Base-by-base conservation (phyloP, 2,113 vertebrate species). In the Furnarius figulus region DNA sequence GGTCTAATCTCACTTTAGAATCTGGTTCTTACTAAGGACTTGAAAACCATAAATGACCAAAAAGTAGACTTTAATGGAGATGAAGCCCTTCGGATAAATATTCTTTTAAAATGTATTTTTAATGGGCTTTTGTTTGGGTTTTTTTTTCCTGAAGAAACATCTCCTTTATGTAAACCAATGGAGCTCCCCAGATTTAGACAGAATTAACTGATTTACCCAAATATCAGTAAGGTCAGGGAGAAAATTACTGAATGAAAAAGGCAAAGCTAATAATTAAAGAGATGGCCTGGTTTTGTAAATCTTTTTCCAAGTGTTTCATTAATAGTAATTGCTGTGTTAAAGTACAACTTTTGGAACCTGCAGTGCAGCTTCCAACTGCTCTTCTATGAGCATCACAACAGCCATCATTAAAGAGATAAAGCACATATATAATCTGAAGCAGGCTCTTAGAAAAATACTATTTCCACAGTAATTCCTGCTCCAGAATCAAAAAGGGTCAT, bases 211-310 rank as follows among this genome's bases (percentile, higher is more conserved):
- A 90, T 93, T 92, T 87, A 55, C 28, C 52, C 63, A 83, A 94
- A 70, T 85, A 94, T 90, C 72, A 77, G 44, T 22, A 55, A 89
- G 93, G 91, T 71, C 73, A 95, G 71, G 44, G 74, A 93, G 86
- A 90, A 74, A 91, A 94, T 55, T 62, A 47, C 14, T 71, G 89
- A 94, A 93, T 89, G 72, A 97, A 90, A 96, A 96, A 90, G 66
- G 68, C 18, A 72, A 39, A 83, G 96, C 91, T 97, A 97, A 97
- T 97, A 93, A 97, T 97, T 97, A 97, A 96, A 90, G 67, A 89
- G 78, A 46, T 67, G 55, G 63, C 40, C 50, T 89, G 68, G 25
- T 35, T 97, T 86, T 90, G 96, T 97, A 92, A 97, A 96, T 97
- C 85, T 96, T 97, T 97, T 67, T 91, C 95, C 52, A 92, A 91